These are phyloP conservation scores for Brachyalestes nurse DNA, from an alignment of 2,797 vertebrate genomes.

Conservation along the genomic window DNA sequence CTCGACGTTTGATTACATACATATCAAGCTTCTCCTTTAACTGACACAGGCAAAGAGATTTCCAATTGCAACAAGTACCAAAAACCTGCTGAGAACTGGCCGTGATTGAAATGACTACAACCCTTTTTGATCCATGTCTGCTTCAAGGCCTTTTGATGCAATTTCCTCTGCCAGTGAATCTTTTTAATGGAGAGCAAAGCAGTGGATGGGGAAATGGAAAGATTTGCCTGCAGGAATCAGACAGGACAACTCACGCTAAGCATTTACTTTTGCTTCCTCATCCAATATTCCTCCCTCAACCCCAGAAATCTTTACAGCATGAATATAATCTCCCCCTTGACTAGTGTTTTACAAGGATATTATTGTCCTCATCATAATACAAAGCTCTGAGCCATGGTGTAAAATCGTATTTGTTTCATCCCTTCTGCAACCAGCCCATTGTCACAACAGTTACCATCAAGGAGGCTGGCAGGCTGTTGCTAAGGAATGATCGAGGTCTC, in stretches of 20 bases:
- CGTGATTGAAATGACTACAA: slow-evolving; percentile 62
- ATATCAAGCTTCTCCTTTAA: slow-evolving; percentile 39
- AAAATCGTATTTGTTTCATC: slow-evolving; percentile 61
- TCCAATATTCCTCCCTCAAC: slow-evolving; percentile 20
- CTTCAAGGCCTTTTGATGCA: slow-evolving; percentile 62
- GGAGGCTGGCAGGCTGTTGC: slow-evolving; percentile 59
- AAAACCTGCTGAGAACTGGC: slow-evolving; percentile 49
- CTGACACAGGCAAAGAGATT: slow-evolving; percentile 49
- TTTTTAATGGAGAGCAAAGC: slow-evolving; percentile 45
- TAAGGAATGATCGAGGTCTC: slow-evolving; percentile 49
- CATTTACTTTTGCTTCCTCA: slow-evolving; percentile 44
- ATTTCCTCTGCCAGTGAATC: slow-evolving; percentile 57
- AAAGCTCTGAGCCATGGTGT: slow-evolving; percentile 60
- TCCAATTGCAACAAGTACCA: slow-evolving; percentile 52
- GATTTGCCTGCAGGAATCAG: slow-evolving; percentile 59
- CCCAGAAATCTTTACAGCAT: slow-evolving; percentile 46
- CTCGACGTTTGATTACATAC: slow-evolving; percentile 43
- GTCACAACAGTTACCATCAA: slow-evolving; percentile 61
- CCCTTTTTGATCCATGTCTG: slow-evolving; percentile 62
- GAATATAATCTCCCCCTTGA: slow-evolving; percentile 69
- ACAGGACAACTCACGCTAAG: slow-evolving; percentile 52
- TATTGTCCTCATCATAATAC: slow-evolving; percentile 62
- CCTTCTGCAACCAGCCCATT: slow-evolving; percentile 62
- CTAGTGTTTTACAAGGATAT: slow-evolving; percentile 67
- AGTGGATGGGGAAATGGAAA: slow-evolving; percentile 55